These are phyloP conservation scores for Hippocampus abdominalis DNA, from an alignment of 2,113 vertebrate genomes.

Conservation along the genomic window DNA sequence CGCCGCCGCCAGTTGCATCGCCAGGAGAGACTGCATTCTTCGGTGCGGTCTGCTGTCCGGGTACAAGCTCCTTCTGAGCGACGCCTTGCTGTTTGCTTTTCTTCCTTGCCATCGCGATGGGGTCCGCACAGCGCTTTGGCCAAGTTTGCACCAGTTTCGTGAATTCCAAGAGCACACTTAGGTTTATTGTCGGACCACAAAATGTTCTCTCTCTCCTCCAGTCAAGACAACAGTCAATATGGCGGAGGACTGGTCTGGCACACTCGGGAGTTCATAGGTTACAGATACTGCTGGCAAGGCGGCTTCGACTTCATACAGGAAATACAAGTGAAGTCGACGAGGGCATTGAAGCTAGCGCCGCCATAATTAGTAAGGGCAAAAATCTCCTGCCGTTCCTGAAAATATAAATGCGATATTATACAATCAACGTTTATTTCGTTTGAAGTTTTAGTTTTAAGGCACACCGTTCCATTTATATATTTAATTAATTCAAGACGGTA, in stretches of 20 bases:
- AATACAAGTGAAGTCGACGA: not conserved
- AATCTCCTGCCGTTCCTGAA: conserved; percentile 8
- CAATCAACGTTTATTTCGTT: not conserved
- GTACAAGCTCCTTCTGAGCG: conserved; percentile 71
- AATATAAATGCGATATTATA: conserved; percentile 8
- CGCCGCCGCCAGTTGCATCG: conserved; percentile 74
- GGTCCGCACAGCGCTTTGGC: conserved; percentile 54
- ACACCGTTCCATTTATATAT: not conserved
- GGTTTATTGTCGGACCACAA: conserved; percentile 69
- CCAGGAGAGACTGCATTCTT: conserved; percentile 74
- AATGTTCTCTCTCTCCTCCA: conserved; percentile 76
- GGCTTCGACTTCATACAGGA: conserved; percentile 37
- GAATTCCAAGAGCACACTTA: conserved; percentile 60
- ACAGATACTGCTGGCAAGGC: conserved; percentile 70
- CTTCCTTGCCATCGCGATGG: conserved; percentile 81
- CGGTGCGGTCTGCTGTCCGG: conserved; percentile 72
- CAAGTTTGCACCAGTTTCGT: conserved; percentile 69
- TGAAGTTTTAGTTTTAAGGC: not conserved
- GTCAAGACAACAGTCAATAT: conserved; percentile 96
- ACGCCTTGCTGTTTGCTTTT: conserved; percentile 81
- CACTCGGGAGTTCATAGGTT: conserved; percentile 79
- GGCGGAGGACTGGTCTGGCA: conserved; percentile 86
- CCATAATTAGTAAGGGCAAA: conserved; percentile 72
- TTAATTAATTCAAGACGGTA: not conserved
- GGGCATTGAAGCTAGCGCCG: conserved; percentile 40